phyloP scores from a whole-genome alignment of 2,888 invertebrate genomes.

The Zele albiditarsus region DNA sequence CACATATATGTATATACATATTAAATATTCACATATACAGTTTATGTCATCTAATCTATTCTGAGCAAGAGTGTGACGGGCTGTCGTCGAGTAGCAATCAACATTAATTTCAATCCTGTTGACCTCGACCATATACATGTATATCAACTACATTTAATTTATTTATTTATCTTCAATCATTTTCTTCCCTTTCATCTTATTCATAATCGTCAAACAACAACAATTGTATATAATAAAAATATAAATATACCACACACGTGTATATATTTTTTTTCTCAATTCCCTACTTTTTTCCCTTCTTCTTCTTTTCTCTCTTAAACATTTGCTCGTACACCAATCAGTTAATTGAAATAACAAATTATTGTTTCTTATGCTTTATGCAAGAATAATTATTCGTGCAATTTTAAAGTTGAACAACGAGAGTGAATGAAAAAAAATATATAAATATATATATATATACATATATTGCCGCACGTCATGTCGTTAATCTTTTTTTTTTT shows the following conservation, averaged over 20 bases:
- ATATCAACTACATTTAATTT: conserved; percentile 21
- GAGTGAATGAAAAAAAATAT: not conserved
- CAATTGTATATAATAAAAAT: not conserved
- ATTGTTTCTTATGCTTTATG: not conserved
- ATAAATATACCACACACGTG: not conserved
- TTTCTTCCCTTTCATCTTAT: not conserved
- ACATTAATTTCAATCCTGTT: conserved; percentile 53
- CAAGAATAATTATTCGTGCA: not conserved
- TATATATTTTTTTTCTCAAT: not conserved
- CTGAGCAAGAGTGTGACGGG: conserved; percentile 27
- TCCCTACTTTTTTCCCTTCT: not conserved
- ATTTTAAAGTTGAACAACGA: not conserved
- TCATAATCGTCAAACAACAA: not conserved
- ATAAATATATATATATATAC: not conserved
- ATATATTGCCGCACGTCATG: not conserved
- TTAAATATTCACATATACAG: not conserved
- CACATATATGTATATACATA: not conserved
- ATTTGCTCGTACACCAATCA: not conserved
- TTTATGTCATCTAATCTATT: conserved; percentile 33
- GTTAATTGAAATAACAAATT: conserved; percentile 2
- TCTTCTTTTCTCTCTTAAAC: not conserved
- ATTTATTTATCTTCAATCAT: conserved; percentile 29
- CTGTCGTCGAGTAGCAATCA: conserved; percentile 46
- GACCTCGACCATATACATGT: conserved; percentile 45
- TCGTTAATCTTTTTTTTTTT: not conserved